Conservation (phyloP, 2,797 vertebrate species). For the Carapus acus region DNA sequence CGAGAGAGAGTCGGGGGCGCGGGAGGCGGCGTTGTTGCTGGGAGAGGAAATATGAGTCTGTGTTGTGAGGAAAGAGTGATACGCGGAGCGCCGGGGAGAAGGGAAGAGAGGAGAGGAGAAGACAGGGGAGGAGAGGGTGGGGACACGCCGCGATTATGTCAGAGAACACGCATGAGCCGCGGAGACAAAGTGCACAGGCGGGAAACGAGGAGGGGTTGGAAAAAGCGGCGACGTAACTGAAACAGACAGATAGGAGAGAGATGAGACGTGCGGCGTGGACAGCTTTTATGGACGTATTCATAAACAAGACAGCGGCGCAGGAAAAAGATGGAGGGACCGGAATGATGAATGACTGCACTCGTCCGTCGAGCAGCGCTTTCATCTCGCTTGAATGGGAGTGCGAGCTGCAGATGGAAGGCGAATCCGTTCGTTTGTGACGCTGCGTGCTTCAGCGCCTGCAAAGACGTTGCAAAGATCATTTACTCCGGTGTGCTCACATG, state of each 20-base stretch:
- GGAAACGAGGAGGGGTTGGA: constrained; percentile 42
- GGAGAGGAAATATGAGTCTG: constrained; percentile 62
- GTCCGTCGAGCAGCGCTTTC: constrained; percentile 15
- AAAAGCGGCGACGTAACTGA: constrained; percentile 20
- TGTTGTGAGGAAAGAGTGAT: constrained; percentile 55
- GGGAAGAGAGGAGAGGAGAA: constrained; percentile 55
- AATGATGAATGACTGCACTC: constrained; percentile 3
- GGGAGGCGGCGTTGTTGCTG: constrained; percentile 54
- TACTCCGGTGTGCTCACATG: neutral
- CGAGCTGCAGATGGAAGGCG: too few species aligned
- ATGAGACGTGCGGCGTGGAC: constrained; percentile 30
- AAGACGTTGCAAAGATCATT: neutral
- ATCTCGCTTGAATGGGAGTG: constrained; percentile 14
- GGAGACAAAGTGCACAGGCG: constrained; percentile 39
- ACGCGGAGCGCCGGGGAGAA: constrained; percentile 44
- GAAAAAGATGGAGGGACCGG: constrained; percentile 13
- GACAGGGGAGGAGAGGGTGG: constrained; percentile 55
- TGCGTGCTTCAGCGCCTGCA: constrained; percentile 1
- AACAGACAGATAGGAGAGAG: constrained; percentile 39
- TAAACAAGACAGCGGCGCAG: constrained; percentile 24
- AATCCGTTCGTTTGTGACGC: neutral
- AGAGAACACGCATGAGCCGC: constrained; percentile 55
- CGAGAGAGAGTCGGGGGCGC: constrained; percentile 33
- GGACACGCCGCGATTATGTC: constrained; percentile 58
- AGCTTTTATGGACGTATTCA: constrained; percentile 33